These are phyloP conservation scores for Epinephelus awoara DNA, from an alignment of 2,797 vertebrate species.

Conservation along the genomic window DNA sequence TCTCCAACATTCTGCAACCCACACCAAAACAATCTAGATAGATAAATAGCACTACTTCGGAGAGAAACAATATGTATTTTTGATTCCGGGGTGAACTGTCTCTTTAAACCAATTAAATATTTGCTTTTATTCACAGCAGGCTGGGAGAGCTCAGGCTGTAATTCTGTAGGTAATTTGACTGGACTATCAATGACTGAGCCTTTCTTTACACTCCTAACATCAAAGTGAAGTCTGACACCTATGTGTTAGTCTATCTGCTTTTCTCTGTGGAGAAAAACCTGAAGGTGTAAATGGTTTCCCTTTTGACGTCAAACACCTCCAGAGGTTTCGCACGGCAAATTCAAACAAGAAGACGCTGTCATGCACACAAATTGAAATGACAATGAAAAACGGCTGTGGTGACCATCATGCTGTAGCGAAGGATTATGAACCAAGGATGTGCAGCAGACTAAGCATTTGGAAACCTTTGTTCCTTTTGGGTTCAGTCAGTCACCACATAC, in stretches of 20 bases:
- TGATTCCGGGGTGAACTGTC: too few relatives aligned
- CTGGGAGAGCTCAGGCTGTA: background rate
- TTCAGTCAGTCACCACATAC: background rate
- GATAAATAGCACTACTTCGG: too few relatives aligned
- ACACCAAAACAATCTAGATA: too few relatives aligned
- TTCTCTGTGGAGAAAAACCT: background rate
- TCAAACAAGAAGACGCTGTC: background rate
- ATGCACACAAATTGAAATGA: background rate
- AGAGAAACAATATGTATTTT: too few relatives aligned
- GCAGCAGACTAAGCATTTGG: background rate
- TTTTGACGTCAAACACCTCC: background rate
- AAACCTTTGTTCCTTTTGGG: background rate
- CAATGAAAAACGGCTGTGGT: background rate
- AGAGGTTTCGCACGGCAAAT: background rate
- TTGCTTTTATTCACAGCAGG: background rate
- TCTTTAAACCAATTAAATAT: background rate
- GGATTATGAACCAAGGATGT: background rate
- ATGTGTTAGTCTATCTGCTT: background rate
- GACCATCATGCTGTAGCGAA: background rate
- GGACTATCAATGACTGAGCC: background rate
- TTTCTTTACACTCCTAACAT: slow-evolving; percentile 3
- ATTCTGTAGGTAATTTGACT: background rate
- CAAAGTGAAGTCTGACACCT: slow-evolving; percentile 9
- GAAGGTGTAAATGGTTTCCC: background rate
- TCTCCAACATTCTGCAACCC: too few relatives aligned